Percentiles rank a stretch among this genome's conserved stretches.
These are phyloP conservation scores for Iguana delicatissima DNA, from an alignment of 2,797 vertebrate genomes.

Conservation along the genomic window DNA sequence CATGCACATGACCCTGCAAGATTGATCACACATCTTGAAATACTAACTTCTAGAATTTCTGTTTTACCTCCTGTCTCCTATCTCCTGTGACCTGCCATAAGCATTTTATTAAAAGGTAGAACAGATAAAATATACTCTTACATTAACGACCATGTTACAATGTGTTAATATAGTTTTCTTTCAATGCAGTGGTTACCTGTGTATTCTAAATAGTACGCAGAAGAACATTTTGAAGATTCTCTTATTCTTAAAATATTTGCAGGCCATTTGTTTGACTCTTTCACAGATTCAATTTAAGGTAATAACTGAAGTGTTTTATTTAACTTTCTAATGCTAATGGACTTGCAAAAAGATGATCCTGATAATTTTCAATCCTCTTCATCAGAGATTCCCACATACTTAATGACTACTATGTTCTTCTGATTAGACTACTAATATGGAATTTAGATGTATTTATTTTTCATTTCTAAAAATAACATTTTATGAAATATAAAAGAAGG, in stretches of 20 bases:
- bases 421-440: neutral
- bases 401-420: neutral
- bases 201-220: too few species aligned
- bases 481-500: neutral
- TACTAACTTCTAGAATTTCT: neutral
- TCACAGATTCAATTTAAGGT: neutral
- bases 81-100: neutral
- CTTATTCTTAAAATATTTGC: neutral
- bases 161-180: neutral
- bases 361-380: neutral
- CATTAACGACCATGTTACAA: neutral
- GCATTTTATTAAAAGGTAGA: conserved; percentile 1
- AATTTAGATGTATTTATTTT: neutral
- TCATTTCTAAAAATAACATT: neutral
- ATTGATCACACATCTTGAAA: neutral
- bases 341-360: neutral
- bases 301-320: neutral
- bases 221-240: neutral
- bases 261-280: conserved; percentile 2
- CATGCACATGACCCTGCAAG: neutral
- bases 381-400: neutral
- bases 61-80: neutral
- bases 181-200: neutral
- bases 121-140: conserved; percentile 13
- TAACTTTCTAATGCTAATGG: neutral